These are phyloP conservation scores for Hydrotaea cyrtoneurina DNA, from an alignment of 2,888 invertebrate genomes.

Conservation along the genomic window DNA sequence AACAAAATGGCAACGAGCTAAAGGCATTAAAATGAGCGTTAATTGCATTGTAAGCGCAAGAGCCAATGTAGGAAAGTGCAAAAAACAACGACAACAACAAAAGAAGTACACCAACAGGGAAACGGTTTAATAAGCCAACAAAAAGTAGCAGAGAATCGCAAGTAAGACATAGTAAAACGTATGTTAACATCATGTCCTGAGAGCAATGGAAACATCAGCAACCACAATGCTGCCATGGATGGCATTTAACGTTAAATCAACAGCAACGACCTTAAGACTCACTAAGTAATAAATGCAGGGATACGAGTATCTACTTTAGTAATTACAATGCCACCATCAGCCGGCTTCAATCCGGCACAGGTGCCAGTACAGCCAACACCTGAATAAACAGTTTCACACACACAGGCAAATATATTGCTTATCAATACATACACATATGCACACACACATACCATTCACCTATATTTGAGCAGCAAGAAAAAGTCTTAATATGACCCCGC, in stretches of 20 bases:
- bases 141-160: slow-evolving; percentile 14
- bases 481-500: neutral
- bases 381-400: neutral
- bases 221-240: slow-evolving; percentile 40
- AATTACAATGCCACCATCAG: neutral
- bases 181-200: neutral
- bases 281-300: slow-evolving; percentile 46
- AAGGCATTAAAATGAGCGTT: slow-evolving; percentile 32
- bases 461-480: neutral
- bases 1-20: neutral
- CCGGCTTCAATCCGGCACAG: neutral
- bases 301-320: neutral
- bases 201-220: neutral
- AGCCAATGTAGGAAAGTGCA: slow-evolving; percentile 17
- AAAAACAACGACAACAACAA: slow-evolving; percentile 31
- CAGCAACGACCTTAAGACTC: slow-evolving; percentile 49
- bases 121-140: slow-evolving; percentile 25
- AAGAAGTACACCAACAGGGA: neutral
- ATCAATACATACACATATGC: too few species aligned
- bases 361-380: neutral
- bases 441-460: too few species aligned
- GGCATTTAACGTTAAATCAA: slow-evolving; percentile 56
- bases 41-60: slow-evolving; percentile 41
- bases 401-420: neutral
- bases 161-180: slow-evolving; percentile 11